A percentile compares a stretch with the other conserved stretches of the same genome.
Evolutionary conservation across 92 coral and sea anemone genomes (phyloP).

Genomic region (Zoanthus sansibaricus): DNA sequence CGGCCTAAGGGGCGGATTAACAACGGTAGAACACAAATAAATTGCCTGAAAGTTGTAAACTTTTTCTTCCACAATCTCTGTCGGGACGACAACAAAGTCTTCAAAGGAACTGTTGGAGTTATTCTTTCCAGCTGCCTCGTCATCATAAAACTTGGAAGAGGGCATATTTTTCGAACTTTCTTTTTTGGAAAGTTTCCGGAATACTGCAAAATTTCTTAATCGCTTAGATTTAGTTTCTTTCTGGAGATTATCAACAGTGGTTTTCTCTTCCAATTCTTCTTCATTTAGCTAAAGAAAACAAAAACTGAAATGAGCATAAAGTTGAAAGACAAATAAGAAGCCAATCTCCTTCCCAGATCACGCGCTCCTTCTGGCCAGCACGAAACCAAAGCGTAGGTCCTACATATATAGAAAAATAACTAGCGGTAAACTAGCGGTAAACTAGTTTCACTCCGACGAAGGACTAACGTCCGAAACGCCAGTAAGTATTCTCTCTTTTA

Average conservation of each 20-base stretch:
- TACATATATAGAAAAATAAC: no score
- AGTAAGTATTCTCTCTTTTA: no score
- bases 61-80: conserved; percentile 75
- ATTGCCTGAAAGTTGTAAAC: conserved; percentile 71
- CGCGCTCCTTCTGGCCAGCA: no score
- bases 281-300: conserved; percentile 5
- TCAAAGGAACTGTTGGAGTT: conserved; percentile 46
- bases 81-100: conserved; percentile 49
- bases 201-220: conserved; percentile 6
- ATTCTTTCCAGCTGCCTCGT: background rate
- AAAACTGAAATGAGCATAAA: background rate
- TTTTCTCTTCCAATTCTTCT: conserved; percentile 18
- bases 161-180: conserved; percentile 2
- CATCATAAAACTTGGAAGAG: conserved; percentile 16
- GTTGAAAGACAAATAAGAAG: background rate
- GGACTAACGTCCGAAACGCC: no score
- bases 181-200: conserved; percentile 29
- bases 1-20: conserved; percentile 91
- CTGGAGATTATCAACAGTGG: conserved; percentile 12
- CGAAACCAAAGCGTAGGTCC: no score
- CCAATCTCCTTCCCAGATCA: no score
- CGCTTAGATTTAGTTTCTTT: conserved; percentile 30
- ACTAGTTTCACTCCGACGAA: no score
- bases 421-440: no score
- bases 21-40: conserved; percentile 92